These are phyloP conservation scores for Zoanthus solanderi DNA, from an alignment of 92 coral and sea anemone genomes.

Conservation along the genomic window DNA sequence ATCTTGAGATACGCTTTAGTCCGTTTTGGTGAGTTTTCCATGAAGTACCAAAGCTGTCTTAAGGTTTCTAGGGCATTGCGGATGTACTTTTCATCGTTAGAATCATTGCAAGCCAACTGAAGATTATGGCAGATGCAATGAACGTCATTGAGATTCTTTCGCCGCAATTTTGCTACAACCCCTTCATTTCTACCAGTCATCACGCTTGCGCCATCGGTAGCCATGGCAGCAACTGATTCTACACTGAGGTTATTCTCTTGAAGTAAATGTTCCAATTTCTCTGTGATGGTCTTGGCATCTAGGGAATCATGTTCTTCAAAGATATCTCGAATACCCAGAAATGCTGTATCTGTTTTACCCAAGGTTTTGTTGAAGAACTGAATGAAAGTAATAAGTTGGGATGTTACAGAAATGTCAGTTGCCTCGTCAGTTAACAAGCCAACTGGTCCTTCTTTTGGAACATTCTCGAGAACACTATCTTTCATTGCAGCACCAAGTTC, in stretches of 20 bases:
- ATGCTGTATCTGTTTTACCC: conserved; percentile 46
- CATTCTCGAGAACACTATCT: conserved; percentile 48
- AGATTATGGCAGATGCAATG: conserved; percentile 62
- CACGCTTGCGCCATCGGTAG: conserved; percentile 59
- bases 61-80: conserved; percentile 49
- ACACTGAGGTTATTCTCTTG: conserved; percentile 57
- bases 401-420: conserved; percentile 47
- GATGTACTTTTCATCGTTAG: conserved; percentile 51
- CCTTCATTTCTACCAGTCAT: conserved; percentile 58
- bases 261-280: conserved; percentile 55
- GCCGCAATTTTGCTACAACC: conserved; percentile 42
- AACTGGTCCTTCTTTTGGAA: conserved; percentile 48
- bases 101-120: conserved; percentile 56
- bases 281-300: conserved; percentile 55
- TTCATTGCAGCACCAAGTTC: conserved; percentile 49
- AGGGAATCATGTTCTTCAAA: conserved; percentile 44
- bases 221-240: conserved; percentile 51
- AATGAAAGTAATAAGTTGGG: conserved; percentile 42
- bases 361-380: conserved; percentile 44
- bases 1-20: conserved; percentile 44
- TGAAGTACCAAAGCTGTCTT: conserved; percentile 53
- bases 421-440: conserved; percentile 52
- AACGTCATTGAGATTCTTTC: conserved; percentile 52
- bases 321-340: conserved; percentile 41
- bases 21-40: conserved; percentile 51